Percentiles rank a stretch among this genome's conserved stretches.
These are phyloP conservation scores for Gastracanthus pulcherrimus DNA, from an alignment of 2,888 invertebrate species.

Conservation along the genomic window DNA sequence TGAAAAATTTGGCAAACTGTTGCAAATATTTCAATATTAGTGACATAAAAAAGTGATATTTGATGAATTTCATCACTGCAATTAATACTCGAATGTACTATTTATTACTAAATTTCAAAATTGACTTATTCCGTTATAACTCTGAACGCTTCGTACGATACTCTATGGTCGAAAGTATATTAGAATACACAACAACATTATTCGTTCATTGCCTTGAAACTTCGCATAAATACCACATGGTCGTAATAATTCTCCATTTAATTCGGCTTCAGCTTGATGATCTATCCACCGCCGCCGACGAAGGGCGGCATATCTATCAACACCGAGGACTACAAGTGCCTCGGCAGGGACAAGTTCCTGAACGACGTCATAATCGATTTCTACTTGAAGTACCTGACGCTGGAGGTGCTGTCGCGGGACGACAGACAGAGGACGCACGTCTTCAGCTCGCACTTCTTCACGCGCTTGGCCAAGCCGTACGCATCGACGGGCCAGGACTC, in stretches of 20 bases:
- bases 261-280: constrained; percentile 81
- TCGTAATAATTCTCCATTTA: no score
- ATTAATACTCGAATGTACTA: no score
- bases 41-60: no score
- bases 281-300: constrained; percentile 89
- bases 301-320: constrained; percentile 93
- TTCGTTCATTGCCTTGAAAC: neutral
- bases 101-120: no score
- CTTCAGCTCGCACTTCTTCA: constrained; percentile 97
- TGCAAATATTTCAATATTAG: no score
- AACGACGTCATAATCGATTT: constrained; percentile 99
- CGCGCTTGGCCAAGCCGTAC: constrained; percentile 91
- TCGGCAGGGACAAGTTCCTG: constrained; percentile 93
- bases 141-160: no score
- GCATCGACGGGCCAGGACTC: constrained; percentile 84
- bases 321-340: constrained; percentile 93
- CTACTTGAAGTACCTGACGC: constrained; percentile 92
- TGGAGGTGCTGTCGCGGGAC: constrained; percentile 84
- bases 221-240: neutral
- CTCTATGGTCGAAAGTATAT: no score
- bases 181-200: no score
- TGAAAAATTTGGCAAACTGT: no score
- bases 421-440: constrained; percentile 91
- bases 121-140: no score
- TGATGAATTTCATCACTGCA: no score